Evolutionary conservation across 2,888 invertebrate genomes (phyloP), one percentile per base, ranked within the genome.

Genomic region (Leptopilina syphax): DNA sequence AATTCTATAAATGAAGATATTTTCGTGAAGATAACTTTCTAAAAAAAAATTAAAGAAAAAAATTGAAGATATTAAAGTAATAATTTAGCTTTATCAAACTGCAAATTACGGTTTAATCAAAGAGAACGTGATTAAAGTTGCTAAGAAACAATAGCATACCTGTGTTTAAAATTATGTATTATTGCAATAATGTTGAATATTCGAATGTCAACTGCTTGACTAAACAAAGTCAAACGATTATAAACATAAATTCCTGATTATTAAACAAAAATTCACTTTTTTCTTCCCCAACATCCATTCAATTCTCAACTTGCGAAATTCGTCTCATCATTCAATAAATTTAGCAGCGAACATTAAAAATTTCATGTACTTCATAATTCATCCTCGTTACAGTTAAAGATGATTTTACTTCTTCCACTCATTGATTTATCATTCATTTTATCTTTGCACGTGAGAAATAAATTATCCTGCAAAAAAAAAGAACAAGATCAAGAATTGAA

Each of bases 141-240:
- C 57, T 73, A 73, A 73, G 73, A 73, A 73, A 57, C 57, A 73
- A 73, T 73, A 57, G 44, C 44, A 24, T 70, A 54, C 70, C 70
- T 50, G 54, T 27, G 27, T 70, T 18, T 70, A 70, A 70, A 70
- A 27, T 70, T 34, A 54, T 54, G 70, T 70, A 54, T n/a, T 10
- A 4, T 9, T 67, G 24, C 67, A 50, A 24, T 54, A 70, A 54
- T 13, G 54, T 13, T 50, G 50, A 24, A 8, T 54, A 54, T 34
- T 54, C 27, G 54, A 70, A 54, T 8, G 27, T 24, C 50, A 70
- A 54, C 13, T 54, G 13, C 13, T 27, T 54, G 8, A 54, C 24
- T 54, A 54, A 70, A 70, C 24, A 12, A 27, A 24, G 47, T 50
- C 50, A 54, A 34, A 70, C 18, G n/a, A 34, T 70, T 70, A 7